Evolutionary conservation across 2,797 vertebrate species (phyloP).

Genomic region (Pitangus sulphuratus): DNA sequence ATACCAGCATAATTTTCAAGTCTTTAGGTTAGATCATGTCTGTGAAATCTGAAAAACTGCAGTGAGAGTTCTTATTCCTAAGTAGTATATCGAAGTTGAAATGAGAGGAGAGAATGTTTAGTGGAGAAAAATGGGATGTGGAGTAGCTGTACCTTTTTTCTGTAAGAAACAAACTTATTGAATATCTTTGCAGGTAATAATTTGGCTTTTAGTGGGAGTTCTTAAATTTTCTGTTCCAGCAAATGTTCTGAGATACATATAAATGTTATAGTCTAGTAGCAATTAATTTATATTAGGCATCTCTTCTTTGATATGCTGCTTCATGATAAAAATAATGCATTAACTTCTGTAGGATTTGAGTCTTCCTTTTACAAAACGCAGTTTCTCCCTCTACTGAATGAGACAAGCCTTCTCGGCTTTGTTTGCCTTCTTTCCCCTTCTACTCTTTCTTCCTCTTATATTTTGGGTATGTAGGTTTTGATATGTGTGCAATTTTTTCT

Average conservation of each 20-base stretch:
- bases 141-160: neutral
- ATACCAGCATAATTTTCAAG: neutral
- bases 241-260: neutral
- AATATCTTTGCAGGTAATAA: neutral
- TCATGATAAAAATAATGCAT: neutral
- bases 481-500: neutral
- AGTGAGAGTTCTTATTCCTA: neutral
- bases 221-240: neutral
- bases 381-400: slow-evolving; percentile 1
- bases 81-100: neutral
- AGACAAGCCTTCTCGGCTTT: neutral
- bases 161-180: neutral
- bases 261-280: neutral
- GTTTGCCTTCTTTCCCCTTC: slow-evolving; percentile 5
- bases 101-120: neutral
- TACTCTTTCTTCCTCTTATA: neutral
- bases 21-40: neutral
- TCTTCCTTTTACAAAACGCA: neutral
- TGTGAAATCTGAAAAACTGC: neutral
- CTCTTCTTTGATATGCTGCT: neutral
- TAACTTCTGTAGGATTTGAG: neutral
- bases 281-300: neutral
- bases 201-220: neutral
- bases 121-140: neutral
- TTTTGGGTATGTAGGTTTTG: neutral